Evolutionary conservation across 1,140 invertebrate genomes (phyloP).

Genomic region (Drosophila truncata): DNA sequence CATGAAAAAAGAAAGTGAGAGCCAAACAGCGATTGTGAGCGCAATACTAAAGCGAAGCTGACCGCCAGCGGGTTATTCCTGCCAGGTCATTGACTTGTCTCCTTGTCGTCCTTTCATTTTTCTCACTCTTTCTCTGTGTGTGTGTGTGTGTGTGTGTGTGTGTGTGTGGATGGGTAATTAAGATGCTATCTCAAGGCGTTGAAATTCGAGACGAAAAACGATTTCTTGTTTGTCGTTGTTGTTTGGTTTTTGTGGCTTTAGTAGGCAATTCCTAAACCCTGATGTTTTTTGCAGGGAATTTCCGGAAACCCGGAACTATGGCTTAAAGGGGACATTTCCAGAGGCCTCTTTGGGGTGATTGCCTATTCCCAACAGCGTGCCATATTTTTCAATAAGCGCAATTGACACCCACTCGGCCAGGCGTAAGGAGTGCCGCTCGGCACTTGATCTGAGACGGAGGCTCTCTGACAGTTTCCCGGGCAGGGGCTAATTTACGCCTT

Average conservation of each 20-base stretch:
- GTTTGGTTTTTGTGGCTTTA: conserved; percentile 33
- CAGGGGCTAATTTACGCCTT: conserved; percentile 66
- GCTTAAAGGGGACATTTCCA: conserved; percentile 24
- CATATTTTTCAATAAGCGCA: conserved; percentile 73
- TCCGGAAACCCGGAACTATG: conserved; percentile 17
- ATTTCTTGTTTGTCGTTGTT: conserved; percentile 21
- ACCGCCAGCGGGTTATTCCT: conserved; percentile 30
- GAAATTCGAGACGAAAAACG: conserved; percentile 65
- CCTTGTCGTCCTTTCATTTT: background rate
- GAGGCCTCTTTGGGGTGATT: conserved; percentile 20
- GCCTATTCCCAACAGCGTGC: conserved; percentile 29
- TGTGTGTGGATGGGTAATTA: conserved; percentile 65
- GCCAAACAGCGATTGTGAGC: conserved; percentile 32
- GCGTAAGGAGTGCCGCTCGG: background rate
- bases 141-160: background rate
- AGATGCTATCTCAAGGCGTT: conserved; percentile 68
- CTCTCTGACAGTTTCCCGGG: conserved; percentile 22
- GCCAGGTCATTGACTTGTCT: conserved; percentile 66
- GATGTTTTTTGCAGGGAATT: conserved; percentile 5
- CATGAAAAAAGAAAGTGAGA: conserved; percentile 28
- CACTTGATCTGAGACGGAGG: conserved; percentile 15
- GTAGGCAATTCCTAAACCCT: conserved; percentile 15
- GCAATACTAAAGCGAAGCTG: conserved; percentile 50
- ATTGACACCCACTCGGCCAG: conserved; percentile 52
- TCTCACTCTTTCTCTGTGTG: background rate